phyloP scores from a whole-genome alignment of 2,888 invertebrate species.

The Tinea pellionella region DNA sequence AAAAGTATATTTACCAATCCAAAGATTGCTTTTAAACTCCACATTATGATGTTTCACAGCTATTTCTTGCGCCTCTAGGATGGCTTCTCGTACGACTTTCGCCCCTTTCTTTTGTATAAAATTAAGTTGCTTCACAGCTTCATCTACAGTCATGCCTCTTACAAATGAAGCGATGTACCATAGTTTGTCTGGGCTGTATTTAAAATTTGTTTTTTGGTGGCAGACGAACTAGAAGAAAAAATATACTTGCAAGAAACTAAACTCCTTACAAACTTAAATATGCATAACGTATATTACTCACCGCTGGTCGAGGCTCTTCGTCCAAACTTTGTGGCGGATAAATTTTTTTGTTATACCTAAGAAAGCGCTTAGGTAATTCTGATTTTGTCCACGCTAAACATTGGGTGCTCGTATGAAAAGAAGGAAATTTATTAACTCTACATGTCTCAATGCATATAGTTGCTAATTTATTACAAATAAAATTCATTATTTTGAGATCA shows the following conservation, averaged over 20 bases:
- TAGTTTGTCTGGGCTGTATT: constrained; percentile 92
- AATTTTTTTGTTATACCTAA: constrained; percentile 77
- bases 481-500: neutral
- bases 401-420: constrained; percentile 36
- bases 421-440: neutral
- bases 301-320: constrained; percentile 85
- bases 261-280: neutral
- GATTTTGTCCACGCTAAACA: constrained; percentile 47
- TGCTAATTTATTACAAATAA: neutral
- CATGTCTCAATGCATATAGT: neutral
- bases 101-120: constrained; percentile 87
- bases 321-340: constrained; percentile 81
- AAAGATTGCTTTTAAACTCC: constrained; percentile 93
- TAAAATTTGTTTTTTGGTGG: constrained; percentile 84
- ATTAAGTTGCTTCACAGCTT: constrained; percentile 90
- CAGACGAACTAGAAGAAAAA: constrained; percentile 81
- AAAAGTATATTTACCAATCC: constrained; percentile 84
- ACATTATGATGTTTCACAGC: constrained; percentile 92
- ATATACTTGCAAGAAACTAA: neutral
- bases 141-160: constrained; percentile 93
- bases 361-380: constrained; percentile 66
- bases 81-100: constrained; percentile 76
- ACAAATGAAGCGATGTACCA: constrained; percentile 92
- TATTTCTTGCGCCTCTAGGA: constrained; percentile 89
- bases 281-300: constrained; percentile 56